phyloP scores from a whole-genome alignment of 2,113 vertebrate species.

The Ptilorrhoa leucosticta region DNA sequence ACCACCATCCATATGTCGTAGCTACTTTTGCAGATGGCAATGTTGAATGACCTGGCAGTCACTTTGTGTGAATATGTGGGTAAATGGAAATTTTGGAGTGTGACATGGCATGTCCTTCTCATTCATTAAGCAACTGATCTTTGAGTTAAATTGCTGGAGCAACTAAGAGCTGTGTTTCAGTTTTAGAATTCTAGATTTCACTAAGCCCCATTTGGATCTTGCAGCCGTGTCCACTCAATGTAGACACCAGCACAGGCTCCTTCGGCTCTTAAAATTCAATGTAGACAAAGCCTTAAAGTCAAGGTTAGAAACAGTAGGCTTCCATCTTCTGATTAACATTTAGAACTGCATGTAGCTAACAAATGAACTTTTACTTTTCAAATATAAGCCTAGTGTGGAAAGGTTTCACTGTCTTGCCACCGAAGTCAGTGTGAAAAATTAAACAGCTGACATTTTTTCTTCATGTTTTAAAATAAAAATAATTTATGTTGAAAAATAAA shows the following conservation, averaged over 20 bases:
- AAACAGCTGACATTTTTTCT: accelerated
- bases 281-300: background rate
- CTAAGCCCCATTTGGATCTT: background rate
- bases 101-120: background rate
- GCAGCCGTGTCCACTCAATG: background rate
- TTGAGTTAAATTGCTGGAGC: background rate
- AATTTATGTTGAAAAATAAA: background rate
- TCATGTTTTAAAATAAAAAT: background rate
- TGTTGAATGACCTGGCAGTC: background rate
- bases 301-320: background rate
- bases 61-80: accelerated
- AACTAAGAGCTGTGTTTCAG: background rate
- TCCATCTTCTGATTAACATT: background rate
- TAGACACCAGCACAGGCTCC: background rate
- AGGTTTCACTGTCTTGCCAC: background rate
- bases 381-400: background rate
- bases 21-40: background rate
- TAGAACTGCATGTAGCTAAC: background rate
- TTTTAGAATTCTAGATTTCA: background rate
- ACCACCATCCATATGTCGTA: background rate
- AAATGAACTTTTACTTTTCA: background rate
- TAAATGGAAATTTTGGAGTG: background rate
- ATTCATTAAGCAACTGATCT: background rate
- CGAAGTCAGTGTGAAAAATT: background rate
- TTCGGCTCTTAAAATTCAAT: background rate